Base-by-base conservation (phyloP, 2,888 invertebrate genomes). In the Disparrhopalites patrizii region DNA sequence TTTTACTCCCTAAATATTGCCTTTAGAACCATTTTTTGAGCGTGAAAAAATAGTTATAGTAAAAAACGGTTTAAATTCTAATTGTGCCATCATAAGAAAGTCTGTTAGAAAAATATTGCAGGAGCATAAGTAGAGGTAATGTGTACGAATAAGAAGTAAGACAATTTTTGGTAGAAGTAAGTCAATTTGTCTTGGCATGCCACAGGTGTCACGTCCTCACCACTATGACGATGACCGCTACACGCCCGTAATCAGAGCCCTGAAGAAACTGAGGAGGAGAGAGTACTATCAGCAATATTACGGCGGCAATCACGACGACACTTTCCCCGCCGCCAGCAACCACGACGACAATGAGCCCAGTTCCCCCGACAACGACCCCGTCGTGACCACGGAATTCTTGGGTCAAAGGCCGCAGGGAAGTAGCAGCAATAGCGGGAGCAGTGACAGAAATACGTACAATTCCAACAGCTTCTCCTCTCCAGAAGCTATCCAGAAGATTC, bases 401-500 rank as follows among this genome's bases (percentile, higher is more conserved):
- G 61, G 61, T 18, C 50, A 61, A 50, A 30, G 61, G 43, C 61
- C 61, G n/a, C 27, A 20, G 15, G 15, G 40, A 18, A 20, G 20
- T 23, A 15, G 8, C 36, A 10, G 8, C 7, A 15, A 7, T 15
- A 15, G 7, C 36, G 36, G 36, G 36, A 10, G 8, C 7, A 10
- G 8, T 10, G 36, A 36, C 15, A 7, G 15, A 15, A 36, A 36
- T 36, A 36, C 7, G 36, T 36, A 36, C 36, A 52, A 52, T 25
- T 23, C 52, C 18, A 27, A 62, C 27, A 40, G 57, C 28, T 62
- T 62, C 27, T 18, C 23, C 20, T 36, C 62, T 25, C 25, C 62
- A 1, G 62, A 62, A 7, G 52, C 51, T 38, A 51, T 62, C 27
- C 51, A 62, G 33, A 62, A 52, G 38, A 51, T 62, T 18, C 47